Base-by-base conservation (phyloP, 2,888 invertebrate species). In the Lymantria dispar region DNA sequence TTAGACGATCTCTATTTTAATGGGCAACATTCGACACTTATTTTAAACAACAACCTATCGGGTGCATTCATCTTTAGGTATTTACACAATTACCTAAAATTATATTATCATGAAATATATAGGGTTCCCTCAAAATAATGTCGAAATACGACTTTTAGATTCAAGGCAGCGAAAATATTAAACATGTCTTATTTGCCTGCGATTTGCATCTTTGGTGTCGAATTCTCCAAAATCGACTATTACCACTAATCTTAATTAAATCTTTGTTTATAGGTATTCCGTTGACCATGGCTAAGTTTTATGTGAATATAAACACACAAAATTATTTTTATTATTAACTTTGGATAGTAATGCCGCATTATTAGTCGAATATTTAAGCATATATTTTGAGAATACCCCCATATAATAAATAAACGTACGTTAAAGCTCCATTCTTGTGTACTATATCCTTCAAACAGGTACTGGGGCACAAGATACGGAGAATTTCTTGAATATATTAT, bases 61-160 rank as follows among this genome's bases (percentile, higher is more conserved):
- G 78, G 78, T 76, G 78, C 76, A 76, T 79, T 77, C 75, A 75
- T 80, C 66, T 77, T 78, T 80, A 85, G 82, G 83, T 86, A 83
- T 83, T 77, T 83, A 83, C 79, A 83, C 57, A 69, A 73, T 80
- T 76, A 83, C 79, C 85, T 80, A 83, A 80, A 75, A 74, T 64
- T 72, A 73, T 68, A 65, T 57, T 40, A 58, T 46, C 60, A 56
- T 61, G 54, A 55, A 60, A 52, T 55, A 56, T 50, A 64, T 48
- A 56, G 54, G 8, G 9, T 33, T 8, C 33, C 8, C 33, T 33
- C 33, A 33, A 10, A 33, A 33, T 33, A 33, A 8, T 33, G 1
- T 33, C 10, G 8, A 33, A 33, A 33, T 33, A 33, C 33, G 33
- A 33, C 8, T 1, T 1, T 8, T 33, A 8, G 8, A 33, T 33